phyloP scores from a whole-genome alignment of 2,888 invertebrate genomes.

The Drosophila basisetae region DNA sequence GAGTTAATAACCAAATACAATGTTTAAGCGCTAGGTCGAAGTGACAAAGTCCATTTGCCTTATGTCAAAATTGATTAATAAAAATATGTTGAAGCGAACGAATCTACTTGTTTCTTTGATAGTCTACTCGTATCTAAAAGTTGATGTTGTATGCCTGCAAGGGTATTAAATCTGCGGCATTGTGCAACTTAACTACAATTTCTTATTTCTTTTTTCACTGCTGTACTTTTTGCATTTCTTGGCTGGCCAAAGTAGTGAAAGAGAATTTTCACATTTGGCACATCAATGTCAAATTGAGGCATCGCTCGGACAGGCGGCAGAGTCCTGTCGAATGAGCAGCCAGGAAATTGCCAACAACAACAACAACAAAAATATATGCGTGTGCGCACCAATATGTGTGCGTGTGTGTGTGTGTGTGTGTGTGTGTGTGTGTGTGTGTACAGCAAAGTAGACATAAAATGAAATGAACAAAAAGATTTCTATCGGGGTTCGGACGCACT shows the following conservation, averaged over 20 bases:
- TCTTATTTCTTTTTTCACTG: slow-evolving; percentile 45
- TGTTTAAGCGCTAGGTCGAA: background rate
- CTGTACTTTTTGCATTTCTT: slow-evolving; percentile 29
- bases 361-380: slow-evolving; percentile 40
- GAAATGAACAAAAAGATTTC: slow-evolving; percentile 81
- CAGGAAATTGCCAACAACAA: slow-evolving; percentile 68
- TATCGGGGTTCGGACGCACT: slow-evolving; percentile 51
- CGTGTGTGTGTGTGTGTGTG: slow-evolving; percentile 28
- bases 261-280: slow-evolving; percentile 79
- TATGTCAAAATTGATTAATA: background rate
- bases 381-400: slow-evolving; percentile 14
- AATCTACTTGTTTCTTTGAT: background rate
- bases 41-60: background rate
- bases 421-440: slow-evolving; percentile 31
- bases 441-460: slow-evolving; percentile 73
- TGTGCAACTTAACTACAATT: background rate
- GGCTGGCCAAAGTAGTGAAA: slow-evolving; percentile 51
- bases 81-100: background rate
- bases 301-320: slow-evolving; percentile 60
- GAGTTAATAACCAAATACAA: background rate
- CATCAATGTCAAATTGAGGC: slow-evolving; percentile 82
- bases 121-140: background rate
- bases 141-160: background rate
- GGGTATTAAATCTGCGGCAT: slow-evolving; percentile 17
- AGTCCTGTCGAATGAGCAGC: slow-evolving; percentile 43